These are phyloP conservation scores for Slavum lentiscoides DNA, from an alignment of 2,888 invertebrate species.

Conservation along the genomic window DNA sequence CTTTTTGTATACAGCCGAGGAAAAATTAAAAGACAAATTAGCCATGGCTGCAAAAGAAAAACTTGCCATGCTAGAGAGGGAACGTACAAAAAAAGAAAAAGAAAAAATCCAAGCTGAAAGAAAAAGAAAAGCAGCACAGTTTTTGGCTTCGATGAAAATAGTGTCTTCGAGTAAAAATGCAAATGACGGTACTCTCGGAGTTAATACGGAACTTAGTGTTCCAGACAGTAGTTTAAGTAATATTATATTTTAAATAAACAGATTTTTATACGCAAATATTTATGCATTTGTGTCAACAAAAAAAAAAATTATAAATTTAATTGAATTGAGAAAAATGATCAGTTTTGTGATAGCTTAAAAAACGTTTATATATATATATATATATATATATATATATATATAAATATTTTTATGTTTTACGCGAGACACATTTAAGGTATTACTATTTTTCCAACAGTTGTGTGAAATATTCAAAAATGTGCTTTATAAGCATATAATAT, in stretches of 20 bases:
- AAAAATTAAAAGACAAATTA: conserved; percentile 54
- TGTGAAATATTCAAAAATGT: too few relatives aligned
- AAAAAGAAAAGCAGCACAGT: conserved; percentile 54
- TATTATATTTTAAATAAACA: neutral
- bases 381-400: too few relatives aligned
- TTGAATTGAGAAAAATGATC: too few relatives aligned
- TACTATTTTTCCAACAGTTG: too few relatives aligned
- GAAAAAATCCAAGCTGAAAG: conserved; percentile 55
- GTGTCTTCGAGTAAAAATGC: conserved; percentile 25
- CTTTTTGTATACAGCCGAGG: conserved; percentile 46
- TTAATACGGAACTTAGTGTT: neutral
- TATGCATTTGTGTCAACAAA: too few relatives aligned
- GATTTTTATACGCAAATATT: too few relatives aligned
- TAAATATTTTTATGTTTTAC: too few relatives aligned
- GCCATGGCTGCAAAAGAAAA: conserved; percentile 55
- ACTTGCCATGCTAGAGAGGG: conserved; percentile 50
- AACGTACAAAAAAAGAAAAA: conserved; percentile 53
- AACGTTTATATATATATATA: too few relatives aligned
- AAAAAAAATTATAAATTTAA: too few relatives aligned
- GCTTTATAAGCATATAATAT: too few relatives aligned
- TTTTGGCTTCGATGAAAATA: conserved; percentile 50
- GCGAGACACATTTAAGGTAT: too few relatives aligned
- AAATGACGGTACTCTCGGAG: neutral
- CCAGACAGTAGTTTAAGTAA: neutral
- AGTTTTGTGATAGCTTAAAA: too few relatives aligned